Base-by-base conservation (phyloP, 2,113 vertebrate genomes). In the Clinocottus analis region DNA sequence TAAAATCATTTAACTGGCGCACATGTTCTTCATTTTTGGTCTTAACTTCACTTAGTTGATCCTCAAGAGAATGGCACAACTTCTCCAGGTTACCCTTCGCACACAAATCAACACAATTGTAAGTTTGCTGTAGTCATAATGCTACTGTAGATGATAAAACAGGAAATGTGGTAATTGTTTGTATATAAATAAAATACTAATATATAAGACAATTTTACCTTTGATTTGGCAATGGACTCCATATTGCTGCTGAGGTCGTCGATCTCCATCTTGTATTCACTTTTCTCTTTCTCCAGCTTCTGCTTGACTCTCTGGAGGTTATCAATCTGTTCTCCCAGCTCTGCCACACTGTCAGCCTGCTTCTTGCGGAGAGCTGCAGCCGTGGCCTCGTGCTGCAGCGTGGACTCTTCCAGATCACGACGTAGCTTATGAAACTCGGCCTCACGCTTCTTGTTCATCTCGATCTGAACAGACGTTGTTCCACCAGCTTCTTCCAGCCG, bases 271-370 rank as follows among this genome's bases (percentile, higher is more conserved):
- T 96, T 98, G 80, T 95, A 85, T 85, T 98, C 97, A 0, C 96
- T 97, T 78, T 98, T 98, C 91, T 98, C 97, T 80, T 98, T 97
- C 94, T 98, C 96, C 91, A 97, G 93, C 85, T 97, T 98, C 93
- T 97, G 96, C 83, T 98, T 98, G 73, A 97, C 95, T 0, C 96
- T 89, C 33, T 33, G 33, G 33, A 33, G 33, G 33, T 33, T 33
- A 33, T 33, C 33, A 33, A 33, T 33, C 33, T 33, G 33, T 33
- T 33, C 33, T 33, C 33, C 33, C 33, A 33, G 33, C 33, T 33
- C 33, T 4, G 33, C 33, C 33, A 33, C 33, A 1, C 94, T 97
- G 85, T 97, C 97, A 0, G 96, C 96, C 0, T 98, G 96, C 93
- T 99, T 98, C 87, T 94, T 94, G 72, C 90, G 88, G 2, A 97